Evolutionary conservation across 2,113 vertebrate species (phyloP).

Genomic region (Otocyon megalotis): DNA sequence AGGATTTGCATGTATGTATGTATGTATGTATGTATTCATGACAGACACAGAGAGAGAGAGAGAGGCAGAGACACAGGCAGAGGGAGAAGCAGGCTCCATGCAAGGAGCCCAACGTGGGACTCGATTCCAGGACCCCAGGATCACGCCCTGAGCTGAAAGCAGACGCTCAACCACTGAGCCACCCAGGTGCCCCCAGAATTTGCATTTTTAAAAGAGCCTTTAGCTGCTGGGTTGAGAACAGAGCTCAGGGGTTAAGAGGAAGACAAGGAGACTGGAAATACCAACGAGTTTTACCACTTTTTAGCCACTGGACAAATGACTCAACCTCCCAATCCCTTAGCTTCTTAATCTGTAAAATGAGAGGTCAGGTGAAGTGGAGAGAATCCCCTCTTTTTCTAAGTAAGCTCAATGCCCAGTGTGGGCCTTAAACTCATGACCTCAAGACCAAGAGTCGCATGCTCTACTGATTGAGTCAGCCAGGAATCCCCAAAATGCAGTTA

Average conservation of each 20-base stretch:
- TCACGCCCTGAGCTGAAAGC: no score
- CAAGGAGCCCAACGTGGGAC: no score
- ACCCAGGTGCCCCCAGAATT: no score
- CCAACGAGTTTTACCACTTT: neutral
- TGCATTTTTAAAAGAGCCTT: neutral
- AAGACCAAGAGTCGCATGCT: neutral
- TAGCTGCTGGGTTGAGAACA: neutral
- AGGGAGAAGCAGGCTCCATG: no score
- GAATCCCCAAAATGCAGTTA: neutral
- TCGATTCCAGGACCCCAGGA: no score
- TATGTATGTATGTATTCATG: no score
- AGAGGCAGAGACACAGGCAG: no score
- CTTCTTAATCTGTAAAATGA: slow-evolving; percentile 20
- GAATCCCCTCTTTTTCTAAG: neutral
- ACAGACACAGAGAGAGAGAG: no score
- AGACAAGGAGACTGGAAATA: neutral
- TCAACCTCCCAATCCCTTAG: neutral
- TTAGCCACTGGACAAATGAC: neutral
- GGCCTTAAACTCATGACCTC: neutral
- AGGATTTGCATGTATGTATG: neutral
- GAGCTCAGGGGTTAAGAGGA: neutral
- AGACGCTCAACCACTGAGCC: no score
- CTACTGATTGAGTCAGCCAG: neutral
- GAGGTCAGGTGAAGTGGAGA: neutral
- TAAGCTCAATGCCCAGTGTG: neutral